Evolutionary conservation across 2,113 vertebrate species (phyloP), one percentile per base, ranked within the genome.

Genomic region (Atherinomorus stipes): DNA sequence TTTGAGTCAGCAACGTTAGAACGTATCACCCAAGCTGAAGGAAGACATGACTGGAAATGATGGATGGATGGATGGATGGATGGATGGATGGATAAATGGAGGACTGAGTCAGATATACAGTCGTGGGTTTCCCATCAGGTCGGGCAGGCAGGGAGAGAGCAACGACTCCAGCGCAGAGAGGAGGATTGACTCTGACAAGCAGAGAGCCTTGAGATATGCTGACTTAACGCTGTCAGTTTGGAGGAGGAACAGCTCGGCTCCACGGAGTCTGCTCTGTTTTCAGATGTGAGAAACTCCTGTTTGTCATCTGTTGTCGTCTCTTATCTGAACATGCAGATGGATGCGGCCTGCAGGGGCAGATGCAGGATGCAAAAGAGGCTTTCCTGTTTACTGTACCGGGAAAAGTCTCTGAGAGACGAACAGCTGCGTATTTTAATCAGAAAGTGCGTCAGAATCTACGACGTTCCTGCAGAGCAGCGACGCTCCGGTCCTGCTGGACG

Each of bases 151-250:
- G 34, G 56, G 26, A 60, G 67, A 53, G 37, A 50, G 64, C 64
- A 22, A 42, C 9, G 7, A n/a, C n/a, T n/a, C n/a, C 9, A 7
- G 51, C 64, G 56, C 42, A 61, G 45, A 82, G 65, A 88, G 47
- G 10, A 51, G 71, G 75, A 88, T 59, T 2, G 49, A 74, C 44
- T 21, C 25, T 75, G 90, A 87, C 87, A 85, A 88, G 53, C 52
- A 19, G 44, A 74, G 69, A 67, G 74, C 53, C 37, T 12, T 1
- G 23, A 81, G 56, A 71, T 60, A 21, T 59, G 74, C 80, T 80
- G 72, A 83, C 65, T 88, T 79, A 74, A 75, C 77, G 42, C 65
- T 31, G 72, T 28, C 51, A 66, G 71, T 61, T 52, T n/a, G 40
- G 0, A 7, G 28, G 53, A 51, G 31, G 23, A 16, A 21, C 25